Evolutionary conservation across 2,113 vertebrate genomes (phyloP), one percentile per base, ranked within the genome.

Genomic region (Pampusana beccarii): DNA sequence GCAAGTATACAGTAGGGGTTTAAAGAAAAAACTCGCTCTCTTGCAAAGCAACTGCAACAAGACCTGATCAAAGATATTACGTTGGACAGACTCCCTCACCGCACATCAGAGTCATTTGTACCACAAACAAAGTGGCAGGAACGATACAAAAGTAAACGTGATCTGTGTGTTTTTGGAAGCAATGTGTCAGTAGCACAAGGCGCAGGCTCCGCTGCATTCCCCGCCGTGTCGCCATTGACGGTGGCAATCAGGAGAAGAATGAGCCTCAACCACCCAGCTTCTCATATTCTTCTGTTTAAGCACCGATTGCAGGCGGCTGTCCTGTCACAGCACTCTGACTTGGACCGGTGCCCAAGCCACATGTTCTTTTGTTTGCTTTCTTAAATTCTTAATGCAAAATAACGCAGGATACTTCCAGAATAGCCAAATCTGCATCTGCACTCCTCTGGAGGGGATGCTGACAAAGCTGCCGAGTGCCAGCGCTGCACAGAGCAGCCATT

Each of bases 141-240:
- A 64, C 0, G 0, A 23, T 1, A 19, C 31, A 87, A 38, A 38
- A 69, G 26, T 4, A 20, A 61, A 16, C 0, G 13, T 2, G 16
- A 14, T 3, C 9, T 4, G 24, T 5, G 1, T 17, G 56, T 50
- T 74, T 46, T n/a, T 4, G 53, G 73, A 60, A 61, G 42, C 58
- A 42, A 25, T 0, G 18, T 4, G 42, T 3, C 66, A 50, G 64
- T 1, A 61, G 73, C 61, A 79, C 80, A 71, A 3, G 2, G 7
- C 62, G n/a, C 48, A 78, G 57, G 80, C 87, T 65, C 23, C 40
- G 70, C 29, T 13, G n/a, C 10, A 0, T 24, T 25, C 70, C 54
- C 48, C 1, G 1, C 34, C 36, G 23, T 16, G 5, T 1, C 11
- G n/a, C 17, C 74, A 16, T 25, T 34, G 20, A 8, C 0, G 5